Percentiles rank a stretch among this genome's conserved stretches.
Evolutionary conservation across 2,888 invertebrate genomes (phyloP).

Genomic region (Fissipunctia ypsillon): DNA sequence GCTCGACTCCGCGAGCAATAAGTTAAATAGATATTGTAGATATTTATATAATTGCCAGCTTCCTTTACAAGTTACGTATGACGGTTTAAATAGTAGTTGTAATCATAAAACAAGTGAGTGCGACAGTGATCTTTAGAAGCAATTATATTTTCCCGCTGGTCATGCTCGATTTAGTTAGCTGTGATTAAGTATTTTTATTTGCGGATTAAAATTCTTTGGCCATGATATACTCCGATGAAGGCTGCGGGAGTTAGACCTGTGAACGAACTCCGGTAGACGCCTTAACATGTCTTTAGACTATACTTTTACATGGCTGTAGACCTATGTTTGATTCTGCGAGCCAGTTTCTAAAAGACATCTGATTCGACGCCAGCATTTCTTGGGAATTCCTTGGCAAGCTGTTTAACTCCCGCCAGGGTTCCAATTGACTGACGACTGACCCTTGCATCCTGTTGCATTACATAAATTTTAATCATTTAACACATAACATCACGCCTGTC

Average conservation of each 20-base stretch:
- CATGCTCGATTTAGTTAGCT: constrained; percentile 19
- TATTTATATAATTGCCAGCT: constrained; percentile 62
- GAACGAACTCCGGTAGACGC: constrained; percentile 4
- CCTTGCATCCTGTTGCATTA: constrained; percentile 2
- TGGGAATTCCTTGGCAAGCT: constrained; percentile 48
- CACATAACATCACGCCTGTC: too few species aligned
- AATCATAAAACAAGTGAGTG: constrained; percentile 45
- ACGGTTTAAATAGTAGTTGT: constrained; percentile 57
- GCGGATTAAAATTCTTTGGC: constrained; percentile 39
- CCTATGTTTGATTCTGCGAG: neutral
- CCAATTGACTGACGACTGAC: constrained; percentile 15
- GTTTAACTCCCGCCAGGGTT: constrained; percentile 2
- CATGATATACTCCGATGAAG: constrained; percentile 4
- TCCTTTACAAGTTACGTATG: constrained; percentile 64
- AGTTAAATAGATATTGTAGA: constrained; percentile 60
- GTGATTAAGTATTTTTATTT: constrained; percentile 48
- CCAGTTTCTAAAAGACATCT: constrained; percentile 24
- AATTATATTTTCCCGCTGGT: constrained; percentile 48
- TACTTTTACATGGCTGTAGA: constrained; percentile 18
- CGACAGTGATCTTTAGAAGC: constrained; percentile 35
- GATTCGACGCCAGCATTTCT: constrained; percentile 44
- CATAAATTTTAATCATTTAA: neutral
- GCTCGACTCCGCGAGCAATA: constrained; percentile 50
- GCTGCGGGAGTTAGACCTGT: constrained; percentile 15
- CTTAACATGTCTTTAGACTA: constrained; percentile 2